Evolutionary conservation across 2,888 invertebrate species (phyloP).

Genomic region (Chironomus tentans): DNA sequence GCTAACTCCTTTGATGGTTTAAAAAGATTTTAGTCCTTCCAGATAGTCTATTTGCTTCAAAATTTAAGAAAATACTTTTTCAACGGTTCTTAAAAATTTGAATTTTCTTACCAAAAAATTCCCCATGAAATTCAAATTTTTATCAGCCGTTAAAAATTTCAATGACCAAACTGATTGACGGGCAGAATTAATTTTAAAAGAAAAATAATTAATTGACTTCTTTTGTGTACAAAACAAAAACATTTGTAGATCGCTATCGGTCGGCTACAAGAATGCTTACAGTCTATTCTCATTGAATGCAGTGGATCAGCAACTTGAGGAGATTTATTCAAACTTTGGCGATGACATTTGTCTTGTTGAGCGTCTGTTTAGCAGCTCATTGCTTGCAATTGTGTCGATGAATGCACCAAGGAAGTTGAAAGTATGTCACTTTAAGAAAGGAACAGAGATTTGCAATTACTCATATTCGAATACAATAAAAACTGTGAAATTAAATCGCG

Average conservation of each 20-base stretch:
- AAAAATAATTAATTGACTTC: neutral
- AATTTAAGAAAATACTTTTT: too few species aligned
- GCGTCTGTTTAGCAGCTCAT: conserved; percentile 90
- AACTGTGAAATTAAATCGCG: conserved; percentile 90
- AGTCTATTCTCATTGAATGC: conserved; percentile 75
- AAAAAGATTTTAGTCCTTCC: too few species aligned
- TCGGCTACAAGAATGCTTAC: conserved; percentile 86
- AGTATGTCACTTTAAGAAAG: conserved; percentile 89
- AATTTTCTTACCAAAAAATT: too few species aligned
- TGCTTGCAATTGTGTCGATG: conserved; percentile 90
- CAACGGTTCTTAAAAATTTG: too few species aligned
- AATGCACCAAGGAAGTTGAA: conserved; percentile 70
- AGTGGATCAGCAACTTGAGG: conserved; percentile 71
- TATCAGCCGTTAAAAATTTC: too few species aligned
- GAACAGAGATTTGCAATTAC: conserved; percentile 96
- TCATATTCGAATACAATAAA: conserved; percentile 90
- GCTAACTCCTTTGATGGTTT: too few species aligned
- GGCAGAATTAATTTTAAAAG: too few species aligned
- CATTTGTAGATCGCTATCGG: conserved; percentile 68
- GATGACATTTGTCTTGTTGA: conserved; percentile 89
- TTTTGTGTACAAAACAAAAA: neutral
- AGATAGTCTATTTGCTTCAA: too few species aligned
- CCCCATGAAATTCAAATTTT: too few species aligned
- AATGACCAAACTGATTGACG: too few species aligned
- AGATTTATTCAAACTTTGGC: conserved; percentile 78